Evolutionary conservation across 1,140 invertebrate genomes (phyloP), one percentile per base, ranked within the genome.

Genomic region (Proales similis): DNA sequence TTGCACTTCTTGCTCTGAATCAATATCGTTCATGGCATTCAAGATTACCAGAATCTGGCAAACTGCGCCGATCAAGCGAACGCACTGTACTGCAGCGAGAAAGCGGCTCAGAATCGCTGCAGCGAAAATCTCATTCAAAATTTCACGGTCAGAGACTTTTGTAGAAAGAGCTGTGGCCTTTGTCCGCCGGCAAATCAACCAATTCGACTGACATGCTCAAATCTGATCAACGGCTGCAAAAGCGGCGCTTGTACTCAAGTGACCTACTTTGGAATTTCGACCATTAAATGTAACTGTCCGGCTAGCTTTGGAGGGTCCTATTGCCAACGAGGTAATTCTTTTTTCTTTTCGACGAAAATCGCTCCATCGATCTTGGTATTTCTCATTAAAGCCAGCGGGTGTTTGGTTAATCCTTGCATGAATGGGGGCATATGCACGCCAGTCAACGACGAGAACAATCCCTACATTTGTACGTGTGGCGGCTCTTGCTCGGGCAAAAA

Each of bases 251-350:
- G 51, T 39, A 5, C 20, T 14, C 11, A 36, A 26, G 51, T 42
- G 3, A 27, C 36, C 9, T 42, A 42, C 11, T 57, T 57, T 42
- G 14, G 24, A 9, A 26, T 39, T 11, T 24, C 19, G 19, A 57
- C 33, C 12, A 57, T 57, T 24, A 57, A 29, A 57, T 57, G 51
- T 14, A 17, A 36, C 1, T 57, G 51, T 42, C 51, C 51, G 17
- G 19, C 51, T 20, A 42, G 32, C 22, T 42, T 39, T 24, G 51
- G 36, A 17, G 51, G 51, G 11, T 22, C 51, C 9, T 57, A 57
- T 57, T 57, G 51, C 32, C 51, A 57, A 43, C 39, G 51, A 42
- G 45, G 26, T 36, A 36, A 14, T n/a, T n/a, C n/a, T n/a, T n/a
- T n/a, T n/a, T n/a, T n/a, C n/a, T n/a, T n/a, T n/a, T n/a, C n/a